Base-by-base conservation (phyloP, 2,797 vertebrate species). In the Chelon labrosus region DNA sequence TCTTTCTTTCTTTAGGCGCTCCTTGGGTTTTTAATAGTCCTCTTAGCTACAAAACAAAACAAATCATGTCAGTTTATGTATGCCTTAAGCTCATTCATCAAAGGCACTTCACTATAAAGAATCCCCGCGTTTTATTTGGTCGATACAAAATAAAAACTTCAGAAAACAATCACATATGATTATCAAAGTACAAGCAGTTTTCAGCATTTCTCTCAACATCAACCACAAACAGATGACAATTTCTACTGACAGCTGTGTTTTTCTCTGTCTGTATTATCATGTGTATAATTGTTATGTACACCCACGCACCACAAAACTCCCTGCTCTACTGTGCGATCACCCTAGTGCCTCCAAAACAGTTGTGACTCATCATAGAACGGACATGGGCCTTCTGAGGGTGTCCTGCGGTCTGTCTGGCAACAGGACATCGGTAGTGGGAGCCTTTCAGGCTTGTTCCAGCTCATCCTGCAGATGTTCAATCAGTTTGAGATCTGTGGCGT, bases 61-160 rank as follows among this genome's bases (percentile, higher is more conserved):
- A 16, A 14, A 16, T 44, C 7, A 44, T 2, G 7, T 46, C 44
- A 17, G 2, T 7, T 44, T 44, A 13, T 16, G 42, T 44, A 7
- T 44, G 6, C 17, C 46, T 9, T 47, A 19, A n/a, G 17, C 7
- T 47, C 46, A 49, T 19, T 49, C n/a, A 19, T 27, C 4, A 14
- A 27, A 27, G 50, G 25, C 7, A 52, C 14, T 27, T 52, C 12
- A 22, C 20, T 12, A 14, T 61, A 13, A 57, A 46, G 50, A 22
- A 64, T 16, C 3, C 42, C 38, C 55, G 49, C 10, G 41, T 65
- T 47, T 58, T 46, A 68, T 85, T 80, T 82, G 79, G 77, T 83
- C 14, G 41, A n/a, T 54, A 64, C 55, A 27, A 63, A 65, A 70
- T 38, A 31, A 13, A 2, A 68, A 54, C 42, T 35, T 74, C 35